phyloP scores from a whole-genome alignment of 2,888 invertebrate genomes.

The Perdita meconis region DNA sequence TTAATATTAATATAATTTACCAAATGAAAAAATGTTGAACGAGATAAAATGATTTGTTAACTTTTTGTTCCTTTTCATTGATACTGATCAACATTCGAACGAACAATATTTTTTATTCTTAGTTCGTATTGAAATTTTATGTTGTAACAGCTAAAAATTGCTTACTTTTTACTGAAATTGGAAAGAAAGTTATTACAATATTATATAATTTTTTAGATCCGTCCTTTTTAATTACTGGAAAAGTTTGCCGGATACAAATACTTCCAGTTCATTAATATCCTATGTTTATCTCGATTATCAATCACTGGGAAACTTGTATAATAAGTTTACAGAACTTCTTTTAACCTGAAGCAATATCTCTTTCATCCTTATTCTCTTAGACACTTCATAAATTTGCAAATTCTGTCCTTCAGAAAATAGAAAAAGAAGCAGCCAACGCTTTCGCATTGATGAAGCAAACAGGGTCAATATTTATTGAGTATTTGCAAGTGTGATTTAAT shows the following conservation, averaged over 20 bases:
- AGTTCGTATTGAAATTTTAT: no score
- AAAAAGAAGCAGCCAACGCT: neutral
- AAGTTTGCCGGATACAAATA: neutral
- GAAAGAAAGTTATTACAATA: neutral
- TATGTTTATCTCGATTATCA: neutral
- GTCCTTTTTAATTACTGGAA: neutral
- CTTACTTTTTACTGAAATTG: neutral
- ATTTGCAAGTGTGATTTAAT: conserved; percentile 4
- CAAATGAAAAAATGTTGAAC: no score
- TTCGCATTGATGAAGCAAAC: conserved; percentile 10
- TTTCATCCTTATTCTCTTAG: neutral
- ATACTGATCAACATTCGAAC: no score
- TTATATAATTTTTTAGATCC: neutral
- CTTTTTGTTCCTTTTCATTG: no score
- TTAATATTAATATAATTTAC: neutral
- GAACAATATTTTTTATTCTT: no score
- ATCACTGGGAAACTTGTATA: neutral
- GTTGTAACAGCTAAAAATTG: no score
- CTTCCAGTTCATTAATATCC: neutral
- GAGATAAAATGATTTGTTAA: no score
- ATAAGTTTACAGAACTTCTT: conserved; percentile 2
- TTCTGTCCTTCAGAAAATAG: conserved; percentile 2
- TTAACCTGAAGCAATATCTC: neutral
- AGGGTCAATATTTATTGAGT: neutral
- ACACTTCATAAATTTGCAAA: conserved; percentile 5